These are phyloP conservation scores for Mugil cephalus DNA, from an alignment of 2,113 vertebrate species.

Conservation along the genomic window DNA sequence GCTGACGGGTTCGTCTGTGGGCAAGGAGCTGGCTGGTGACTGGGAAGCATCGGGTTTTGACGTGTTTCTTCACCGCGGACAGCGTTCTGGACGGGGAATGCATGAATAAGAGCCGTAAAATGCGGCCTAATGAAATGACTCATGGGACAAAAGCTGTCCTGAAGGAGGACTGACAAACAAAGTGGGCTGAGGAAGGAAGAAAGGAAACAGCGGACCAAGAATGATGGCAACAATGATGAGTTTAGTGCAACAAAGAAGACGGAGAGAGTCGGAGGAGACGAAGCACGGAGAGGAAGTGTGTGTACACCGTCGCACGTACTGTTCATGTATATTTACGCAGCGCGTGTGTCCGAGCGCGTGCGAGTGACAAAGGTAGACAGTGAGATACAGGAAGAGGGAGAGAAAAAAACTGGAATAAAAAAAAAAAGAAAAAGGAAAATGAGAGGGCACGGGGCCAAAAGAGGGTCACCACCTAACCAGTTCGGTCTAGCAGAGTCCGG, in stretches of 20 bases:
- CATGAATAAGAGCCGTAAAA: constrained; percentile 66
- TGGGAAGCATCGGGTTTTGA: constrained; percentile 10
- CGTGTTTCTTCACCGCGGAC: constrained; percentile 15
- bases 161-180: constrained; percentile 76
- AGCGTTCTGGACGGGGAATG: constrained; percentile 22
- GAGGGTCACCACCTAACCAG: constrained; percentile 82
- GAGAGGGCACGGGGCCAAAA: constrained; percentile 70
- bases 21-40: constrained; percentile 2
- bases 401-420: constrained; percentile 20
- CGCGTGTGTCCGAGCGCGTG: constrained; percentile 9
- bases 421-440: constrained; percentile 43
- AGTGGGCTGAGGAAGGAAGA: constrained; percentile 71
- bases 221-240: constrained; percentile 60
- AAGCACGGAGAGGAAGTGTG: constrained; percentile 50
- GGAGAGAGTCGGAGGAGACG: neutral
- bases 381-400: constrained; percentile 31
- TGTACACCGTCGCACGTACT: constrained; percentile 24
- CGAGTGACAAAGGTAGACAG: constrained; percentile 18
- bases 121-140: constrained; percentile 76
- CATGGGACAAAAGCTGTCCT: constrained; percentile 70
- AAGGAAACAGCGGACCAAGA: constrained; percentile 73
- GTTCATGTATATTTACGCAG: constrained; percentile 35
- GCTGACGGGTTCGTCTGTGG: neutral
- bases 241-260: constrained; percentile 54
- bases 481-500: constrained; percentile 81